A percentile compares a stretch with the other conserved stretches of the same genome.
phyloP scores from a whole-genome alignment of 2,113 vertebrate species.

The Ginglymostoma cirratum region DNA sequence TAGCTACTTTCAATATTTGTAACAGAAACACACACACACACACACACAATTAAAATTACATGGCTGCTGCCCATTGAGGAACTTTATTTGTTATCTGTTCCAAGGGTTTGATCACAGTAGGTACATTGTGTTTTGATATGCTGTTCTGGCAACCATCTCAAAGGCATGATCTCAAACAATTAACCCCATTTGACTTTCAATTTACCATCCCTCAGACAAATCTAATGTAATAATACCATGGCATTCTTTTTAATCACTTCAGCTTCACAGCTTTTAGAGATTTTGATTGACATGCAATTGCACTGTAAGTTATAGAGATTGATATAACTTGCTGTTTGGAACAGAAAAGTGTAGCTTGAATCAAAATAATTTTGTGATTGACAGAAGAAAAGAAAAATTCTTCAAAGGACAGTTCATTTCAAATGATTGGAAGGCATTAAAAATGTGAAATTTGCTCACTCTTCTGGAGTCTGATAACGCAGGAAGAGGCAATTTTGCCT shows the following conservation, averaged over 20 bases:
- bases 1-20: not conserved
- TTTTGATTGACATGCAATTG: conserved; percentile 27
- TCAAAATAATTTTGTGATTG: conserved; percentile 28
- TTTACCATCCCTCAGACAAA: conserved; percentile 12
- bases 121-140: not conserved
- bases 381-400: not conserved
- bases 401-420: not conserved
- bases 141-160: not conserved
- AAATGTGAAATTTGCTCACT: not conserved
- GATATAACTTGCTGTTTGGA: conserved; percentile 20
- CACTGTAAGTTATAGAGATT: not conserved
- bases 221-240: not conserved
- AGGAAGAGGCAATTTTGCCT: not conserved
- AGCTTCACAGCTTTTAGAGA: not conserved
- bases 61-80: not conserved
- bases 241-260: conserved; percentile 23
- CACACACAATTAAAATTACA: no score
- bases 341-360: not conserved
- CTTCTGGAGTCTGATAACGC: not conserved
- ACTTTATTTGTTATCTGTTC: not conserved
- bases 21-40: not conserved
- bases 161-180: conserved; percentile 27
- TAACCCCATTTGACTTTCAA: conserved; percentile 29
- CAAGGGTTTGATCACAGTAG: not conserved
- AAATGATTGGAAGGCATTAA: not conserved